A percentile compares a stretch with the other conserved stretches of the same genome.
phyloP scores from a whole-genome alignment of 1,140 invertebrate species.

The Octopus sinensis region DNA sequence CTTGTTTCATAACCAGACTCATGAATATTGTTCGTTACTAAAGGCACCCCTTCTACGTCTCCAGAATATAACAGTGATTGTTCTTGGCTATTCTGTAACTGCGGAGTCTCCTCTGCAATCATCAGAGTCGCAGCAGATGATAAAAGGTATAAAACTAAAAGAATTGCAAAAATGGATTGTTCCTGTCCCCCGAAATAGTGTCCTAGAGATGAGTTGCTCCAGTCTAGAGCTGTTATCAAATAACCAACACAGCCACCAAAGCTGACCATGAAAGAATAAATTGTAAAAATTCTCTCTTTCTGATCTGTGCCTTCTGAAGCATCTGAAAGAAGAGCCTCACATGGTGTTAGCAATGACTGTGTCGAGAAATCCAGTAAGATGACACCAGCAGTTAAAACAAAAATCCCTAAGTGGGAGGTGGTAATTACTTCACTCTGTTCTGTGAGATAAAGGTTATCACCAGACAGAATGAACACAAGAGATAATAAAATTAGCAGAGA shows the following conservation, averaged over 20 bases:
- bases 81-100: constrained; percentile 13
- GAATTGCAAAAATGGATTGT: constrained; percentile 48
- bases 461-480: constrained; percentile 53
- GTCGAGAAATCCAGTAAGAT: constrained; percentile 60
- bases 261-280: constrained; percentile 60
- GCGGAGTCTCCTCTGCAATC: constrained; percentile 44
- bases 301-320: constrained; percentile 48
- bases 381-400: constrained; percentile 53
- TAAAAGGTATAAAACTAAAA: constrained; percentile 48
- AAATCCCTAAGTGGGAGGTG: constrained; percentile 35
- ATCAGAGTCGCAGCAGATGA: constrained; percentile 44
- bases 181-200: constrained; percentile 51
- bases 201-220: constrained; percentile 51
- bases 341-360: constrained; percentile 60
- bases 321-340: constrained; percentile 60
- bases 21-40: constrained; percentile 21
- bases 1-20: constrained; percentile 44
- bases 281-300: constrained; percentile 55
- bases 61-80: background rate
- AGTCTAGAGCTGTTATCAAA: constrained; percentile 60
- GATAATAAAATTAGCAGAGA: constrained; percentile 53
- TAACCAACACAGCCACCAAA: constrained; percentile 60
- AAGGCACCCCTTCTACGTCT: constrained; percentile 10
- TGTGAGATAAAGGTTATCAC: constrained; percentile 39
- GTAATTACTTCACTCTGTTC: constrained; percentile 31